Percentiles rank a stretch among this genome's conserved stretches.
Conservation (phyloP, 2,888 invertebrate species). For the Meghimatium bilineatum region DNA sequence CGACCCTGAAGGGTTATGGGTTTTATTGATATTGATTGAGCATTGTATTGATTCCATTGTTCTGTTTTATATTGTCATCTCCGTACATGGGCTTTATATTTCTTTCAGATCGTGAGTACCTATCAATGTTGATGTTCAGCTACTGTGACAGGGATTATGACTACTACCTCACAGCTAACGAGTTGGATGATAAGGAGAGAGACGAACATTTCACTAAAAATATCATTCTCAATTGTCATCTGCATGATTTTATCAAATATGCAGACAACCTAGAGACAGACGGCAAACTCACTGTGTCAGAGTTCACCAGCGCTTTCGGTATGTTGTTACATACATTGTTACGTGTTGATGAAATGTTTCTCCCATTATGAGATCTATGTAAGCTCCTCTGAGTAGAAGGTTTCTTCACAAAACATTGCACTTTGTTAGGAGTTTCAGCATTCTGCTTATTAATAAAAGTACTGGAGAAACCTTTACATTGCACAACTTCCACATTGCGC, state of each 20-base stretch:
- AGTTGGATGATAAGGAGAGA: conserved; percentile 83
- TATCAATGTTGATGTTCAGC: conserved; percentile 86
- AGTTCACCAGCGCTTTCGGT: conserved; percentile 87
- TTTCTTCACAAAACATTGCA: too few species aligned
- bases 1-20: too few species aligned
- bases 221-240: conserved; percentile 82
- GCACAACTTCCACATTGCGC: too few species aligned
- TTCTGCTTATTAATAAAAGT: too few species aligned
- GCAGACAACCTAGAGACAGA: conserved; percentile 82
- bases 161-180: conserved; percentile 83
- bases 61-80: too few species aligned
- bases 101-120: conserved; percentile 81
- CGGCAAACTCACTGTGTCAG: conserved; percentile 82
- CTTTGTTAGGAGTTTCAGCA: too few species aligned
- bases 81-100: too few species aligned
- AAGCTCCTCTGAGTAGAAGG: too few species aligned
- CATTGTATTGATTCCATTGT: too few species aligned
- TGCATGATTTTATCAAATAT: conserved; percentile 84
- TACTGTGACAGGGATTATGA: conserved; percentile 86
- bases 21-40: too few species aligned
- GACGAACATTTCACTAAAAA: conserved; percentile 82
- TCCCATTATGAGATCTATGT: too few species aligned
- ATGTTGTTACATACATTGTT: conserved; percentile 65
- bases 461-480: too few species aligned
- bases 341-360: not conserved